Base-by-base conservation (phyloP, 2,113 vertebrate genomes). In the Gasterosteus aculeatus region DNA sequence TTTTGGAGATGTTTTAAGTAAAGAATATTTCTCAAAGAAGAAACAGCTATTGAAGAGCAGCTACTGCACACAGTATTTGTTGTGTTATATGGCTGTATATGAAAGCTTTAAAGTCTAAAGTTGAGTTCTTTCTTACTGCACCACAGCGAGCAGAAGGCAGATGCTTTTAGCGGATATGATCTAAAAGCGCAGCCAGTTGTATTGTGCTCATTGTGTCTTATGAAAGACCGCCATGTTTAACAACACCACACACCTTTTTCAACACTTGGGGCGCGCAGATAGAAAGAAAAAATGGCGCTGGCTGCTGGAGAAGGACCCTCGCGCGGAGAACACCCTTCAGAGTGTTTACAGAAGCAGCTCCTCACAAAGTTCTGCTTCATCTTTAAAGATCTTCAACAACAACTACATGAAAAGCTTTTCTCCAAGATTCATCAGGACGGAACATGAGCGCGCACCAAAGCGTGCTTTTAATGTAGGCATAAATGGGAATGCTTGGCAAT, bases 401-500 rank as follows among this genome's bases (percentile, higher is more conserved):
- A 84, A 89, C 79, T 18, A 83, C 85, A 92, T 91, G 86, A 89
- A 93, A 91, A 80, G 87, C 86, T 78, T 89, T 79, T 74, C 56
- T 58, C 47, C 16, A 47, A 87, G 78, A 92, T 88, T 85, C 81
- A 77, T 89, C 70, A 56, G 75, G 88, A 93, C 83, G 79, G 66
- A 90, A 84, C 83, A 84, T 1, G 75, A 88, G 75, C 79, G 67
- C 9, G 18, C 41, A 84, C 83, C 84, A 89, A 87, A 85, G 88
- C 85, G 87, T 83, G 87, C 83, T 90, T 90, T 89, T 92, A 92
- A 93, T 85, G 86, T 85, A 14, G 61, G 85, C 85, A 83, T 88
- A 85, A 89, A 88, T 89, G 87, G 81, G 82, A 89, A 91, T 90
- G 89, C 92, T 92, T 89, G 85, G 88, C 82, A 89, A 92, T 92